Base-by-base conservation (phyloP, 2,888 invertebrate genomes). In the Lypha dubia region DNA sequence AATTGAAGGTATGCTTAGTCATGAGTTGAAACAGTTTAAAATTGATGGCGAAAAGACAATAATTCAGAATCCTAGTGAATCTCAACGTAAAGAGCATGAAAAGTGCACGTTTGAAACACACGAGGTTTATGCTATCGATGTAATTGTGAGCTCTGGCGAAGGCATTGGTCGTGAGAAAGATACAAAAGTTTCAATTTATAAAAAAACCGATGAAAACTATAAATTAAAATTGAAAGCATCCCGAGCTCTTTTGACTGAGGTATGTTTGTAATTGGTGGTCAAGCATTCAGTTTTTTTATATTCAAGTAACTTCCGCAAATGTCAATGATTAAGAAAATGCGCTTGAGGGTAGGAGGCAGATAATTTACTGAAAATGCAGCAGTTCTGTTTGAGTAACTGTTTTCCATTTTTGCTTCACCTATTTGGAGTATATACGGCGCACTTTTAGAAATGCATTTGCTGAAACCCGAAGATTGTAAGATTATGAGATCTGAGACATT, bases 1-100 rank as follows among this genome's bases (percentile, higher is more conserved):
- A 32, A 96, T 99, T 70, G 99, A 99, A 93, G 99, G 97, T 87
- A 97, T 97, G 97, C 93, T 97, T 71, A 97, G 97, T 89, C 99
- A 99, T 93, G 98, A 99, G 91, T 93, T 99, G 86, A 98, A 98
- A 92, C 98, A 98, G 92, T 97, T 97, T 92, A 96, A 97, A 92
- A 99, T 99, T 91, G 99, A 99, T 93, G 99, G 99, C 20, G 99
- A 99, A 89, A 99, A 99, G 93, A 97, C 97, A 28, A 97, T 98
- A 87, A 98, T 98, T 89, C 97, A 99, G 93, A 99, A 99, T 93
- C 99, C 99, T 22, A 97, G 96, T 88, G 99, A 99, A 91, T 96
- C 97, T 35, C 99, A 99, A 92, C 96, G 97, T 89, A 98, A 98
- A 91, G 99, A 99, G 90, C 98, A 99, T 92, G 99, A 99, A 92